A percentile compares a stretch with the other conserved stretches of the same genome.
Evolutionary conservation across 2,797 vertebrate species (phyloP).

Genomic region (Parauchenoglanis ngamensis): DNA sequence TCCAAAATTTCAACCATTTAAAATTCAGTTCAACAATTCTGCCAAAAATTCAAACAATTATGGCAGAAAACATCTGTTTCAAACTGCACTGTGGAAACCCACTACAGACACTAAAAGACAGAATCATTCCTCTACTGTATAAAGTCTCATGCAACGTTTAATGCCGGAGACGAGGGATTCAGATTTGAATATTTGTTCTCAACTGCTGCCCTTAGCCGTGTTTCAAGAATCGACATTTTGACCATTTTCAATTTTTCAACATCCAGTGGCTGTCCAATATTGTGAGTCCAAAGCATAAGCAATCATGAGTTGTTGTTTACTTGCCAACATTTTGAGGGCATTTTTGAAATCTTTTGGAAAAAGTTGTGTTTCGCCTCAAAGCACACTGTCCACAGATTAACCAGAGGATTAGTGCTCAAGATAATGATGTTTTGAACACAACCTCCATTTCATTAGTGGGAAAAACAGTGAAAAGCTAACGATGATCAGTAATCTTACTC

Average conservation of each 20-base stretch:
- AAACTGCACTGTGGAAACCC: slow-evolving; percentile 15
- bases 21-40: too few relatives aligned
- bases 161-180: slow-evolving; percentile 24
- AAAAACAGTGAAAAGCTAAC: slow-evolving; percentile 40
- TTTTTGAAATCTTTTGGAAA: slow-evolving; percentile 43
- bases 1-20: too few relatives aligned
- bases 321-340: slow-evolving; percentile 30
- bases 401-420: slow-evolving; percentile 46
- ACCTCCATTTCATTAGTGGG: slow-evolving; percentile 5
- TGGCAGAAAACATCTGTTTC: too few relatives aligned
- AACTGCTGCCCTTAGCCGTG: neutral
- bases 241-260: slow-evolving; percentile 25
- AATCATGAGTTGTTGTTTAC: slow-evolving; percentile 46
- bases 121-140: slow-evolving; percentile 49
- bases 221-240: neutral
- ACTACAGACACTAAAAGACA: slow-evolving; percentile 34
- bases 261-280: slow-evolving; percentile 23
- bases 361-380: slow-evolving; percentile 48
- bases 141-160: slow-evolving; percentile 32
- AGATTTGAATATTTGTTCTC: slow-evolving; percentile 20
- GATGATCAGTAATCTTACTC: slow-evolving; percentile 44
- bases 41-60: too few relatives aligned
- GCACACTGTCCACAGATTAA: slow-evolving; percentile 35
- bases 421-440: slow-evolving; percentile 41
- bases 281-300: slow-evolving; percentile 47